A percentile compares a stretch with the other conserved stretches of the same genome.
Evolutionary conservation across 2,888 invertebrate species (phyloP).

Genomic region (Phaonia tiefii): DNA sequence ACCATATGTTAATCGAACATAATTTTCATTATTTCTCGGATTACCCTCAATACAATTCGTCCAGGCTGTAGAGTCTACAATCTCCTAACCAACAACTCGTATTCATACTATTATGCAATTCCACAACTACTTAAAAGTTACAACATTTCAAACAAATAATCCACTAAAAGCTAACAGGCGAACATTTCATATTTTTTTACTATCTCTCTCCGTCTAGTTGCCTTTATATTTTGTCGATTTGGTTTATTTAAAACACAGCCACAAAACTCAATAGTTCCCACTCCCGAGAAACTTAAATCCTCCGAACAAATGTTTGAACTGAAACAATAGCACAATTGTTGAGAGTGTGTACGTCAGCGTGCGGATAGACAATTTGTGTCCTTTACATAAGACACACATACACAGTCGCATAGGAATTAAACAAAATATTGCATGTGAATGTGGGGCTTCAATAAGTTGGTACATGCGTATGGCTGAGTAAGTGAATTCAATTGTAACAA

Average conservation of each 20-base stretch:
- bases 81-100: too few relatives aligned
- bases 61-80: too few relatives aligned
- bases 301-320: conserved; percentile 30
- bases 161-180: not conserved
- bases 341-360: not conserved
- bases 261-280: conserved; percentile 20
- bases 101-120: too few relatives aligned
- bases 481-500: conserved; percentile 45
- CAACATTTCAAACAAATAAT: conserved; percentile 11
- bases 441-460: too few relatives aligned
- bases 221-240: not conserved
- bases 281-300: conserved; percentile 18
- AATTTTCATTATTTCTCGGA: too few relatives aligned
- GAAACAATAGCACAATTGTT: conserved; percentile 19
- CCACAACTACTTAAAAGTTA: not conserved
- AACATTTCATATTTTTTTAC: not conserved
- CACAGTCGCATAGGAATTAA: not conserved
- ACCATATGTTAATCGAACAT: too few relatives aligned
- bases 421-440: not conserved
- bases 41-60: too few relatives aligned
- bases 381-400: not conserved
- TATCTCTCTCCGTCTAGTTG: not conserved
- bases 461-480: conserved; percentile 2
- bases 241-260: not conserved
- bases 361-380: not conserved